Base-by-base conservation (phyloP, 2,113 vertebrate genomes). In the Psammodynastes pulverulentus region DNA sequence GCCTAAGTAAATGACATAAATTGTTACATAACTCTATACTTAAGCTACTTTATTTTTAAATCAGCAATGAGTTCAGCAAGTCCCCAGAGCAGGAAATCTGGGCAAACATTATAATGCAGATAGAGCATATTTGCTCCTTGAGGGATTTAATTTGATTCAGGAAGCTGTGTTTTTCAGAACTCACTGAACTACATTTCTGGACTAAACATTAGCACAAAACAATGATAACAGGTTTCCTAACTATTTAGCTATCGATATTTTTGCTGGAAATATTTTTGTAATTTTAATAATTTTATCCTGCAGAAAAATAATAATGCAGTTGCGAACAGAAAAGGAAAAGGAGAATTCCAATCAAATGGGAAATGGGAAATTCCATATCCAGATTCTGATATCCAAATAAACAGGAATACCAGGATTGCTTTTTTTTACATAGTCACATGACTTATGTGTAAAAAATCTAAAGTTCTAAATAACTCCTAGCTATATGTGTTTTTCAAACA, bases 21-120 rank as follows among this genome's bases (percentile, higher is more conserved):
- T 89, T 48, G 43, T 92, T 92, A 85, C n/a, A 85, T 85, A 92
- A 89, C 72, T 52, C 52, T 92, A 89, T 52, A 85, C 52, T 92
- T 89, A 58, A 92, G 67, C n/a, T 92, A 85, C 52, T 79, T 92
- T 92, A 87, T 89, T 92, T 92, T 89, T 49, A 43, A 52, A 90
- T 53, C 92, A 92, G 72, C 88, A 93, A 93, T 26, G 52, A 49
- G 53, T 48, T 89, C 88, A 62, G n/a, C 8, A 43, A 89, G 46
- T 92, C 88, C 56, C 92, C 84, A 90, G 89, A 87, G 56, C 26
- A 87, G 88, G 89, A 72, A 90, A 93, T 93, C 39, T 90, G 24
- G 5, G 49, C 89, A 93, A 93, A 89, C 87, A 85, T 53, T 48
- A 87, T 34, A 90, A 87, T 46, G 26, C 56, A 93, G 84, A 84